Evolutionary conservation across 92 coral and sea anemone species (phyloP).

Genomic region (Galaxea fascicularis): DNA sequence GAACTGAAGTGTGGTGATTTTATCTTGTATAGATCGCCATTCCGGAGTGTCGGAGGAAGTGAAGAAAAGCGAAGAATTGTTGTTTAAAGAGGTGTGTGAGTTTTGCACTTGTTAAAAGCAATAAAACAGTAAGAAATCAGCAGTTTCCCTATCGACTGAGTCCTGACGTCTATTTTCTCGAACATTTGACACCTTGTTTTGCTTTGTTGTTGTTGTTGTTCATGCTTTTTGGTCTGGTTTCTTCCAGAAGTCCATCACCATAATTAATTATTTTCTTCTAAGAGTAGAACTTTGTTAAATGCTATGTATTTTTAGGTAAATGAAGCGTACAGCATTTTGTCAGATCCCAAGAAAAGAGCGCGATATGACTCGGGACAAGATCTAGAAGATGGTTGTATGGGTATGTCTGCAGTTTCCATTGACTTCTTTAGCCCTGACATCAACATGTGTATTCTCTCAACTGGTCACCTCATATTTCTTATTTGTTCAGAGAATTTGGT

Average conservation of each 20-base stretch:
- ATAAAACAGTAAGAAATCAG: no score
- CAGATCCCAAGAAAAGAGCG: slow-evolving; percentile 85
- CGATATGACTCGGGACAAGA: slow-evolving; percentile 97
- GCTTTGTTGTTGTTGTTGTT: no score
- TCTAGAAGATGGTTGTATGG: slow-evolving; percentile 86
- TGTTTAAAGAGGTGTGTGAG: slow-evolving; percentile 91
- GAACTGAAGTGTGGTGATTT: background rate
- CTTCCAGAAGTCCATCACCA: no score
- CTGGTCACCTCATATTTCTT: no score
- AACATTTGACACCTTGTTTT: no score
- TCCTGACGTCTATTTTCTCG: no score
- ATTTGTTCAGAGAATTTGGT: no score
- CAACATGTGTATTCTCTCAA: no score
- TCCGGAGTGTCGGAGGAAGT: slow-evolving; percentile 86
- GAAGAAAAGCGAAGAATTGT: slow-evolving; percentile 81
- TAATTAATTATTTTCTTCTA: background rate
- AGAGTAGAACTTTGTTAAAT: background rate
- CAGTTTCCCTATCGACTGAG: no score
- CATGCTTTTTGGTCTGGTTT: no score
- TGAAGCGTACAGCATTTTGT: slow-evolving; percentile 95
- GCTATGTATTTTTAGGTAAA: slow-evolving; percentile 73
- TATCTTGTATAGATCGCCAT: slow-evolving; percentile 81
- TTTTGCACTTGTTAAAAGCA: background rate
- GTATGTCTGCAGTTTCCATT: slow-evolving; percentile 1
- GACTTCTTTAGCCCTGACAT: no score